Evolutionary conservation across 2,888 invertebrate species (phyloP).

Genomic region (Tenthredo scrophulariae): DNA sequence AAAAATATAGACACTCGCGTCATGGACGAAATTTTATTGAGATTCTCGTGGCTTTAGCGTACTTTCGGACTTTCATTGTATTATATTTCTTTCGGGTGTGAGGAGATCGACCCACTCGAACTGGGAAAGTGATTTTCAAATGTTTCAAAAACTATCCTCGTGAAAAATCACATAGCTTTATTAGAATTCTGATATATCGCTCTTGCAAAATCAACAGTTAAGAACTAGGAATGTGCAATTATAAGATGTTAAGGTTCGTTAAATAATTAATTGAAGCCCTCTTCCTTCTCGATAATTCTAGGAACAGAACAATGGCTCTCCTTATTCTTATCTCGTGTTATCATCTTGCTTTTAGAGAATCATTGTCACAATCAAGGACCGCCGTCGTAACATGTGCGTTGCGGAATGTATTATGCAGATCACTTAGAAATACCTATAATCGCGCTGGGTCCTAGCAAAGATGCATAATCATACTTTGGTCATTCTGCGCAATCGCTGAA

Average conservation of each 20-base stretch:
- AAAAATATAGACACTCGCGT: background rate
- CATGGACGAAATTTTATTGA: slow-evolving; percentile 19
- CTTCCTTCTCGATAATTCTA: background rate
- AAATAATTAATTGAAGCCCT: background rate
- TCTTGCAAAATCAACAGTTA: background rate
- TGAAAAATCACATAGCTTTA: background rate
- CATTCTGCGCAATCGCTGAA: background rate
- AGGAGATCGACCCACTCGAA: background rate
- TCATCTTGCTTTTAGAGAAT: too few relatives aligned
- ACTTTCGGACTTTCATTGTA: background rate
- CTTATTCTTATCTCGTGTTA: background rate
- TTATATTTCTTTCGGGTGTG: background rate
- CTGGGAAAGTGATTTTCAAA: background rate
- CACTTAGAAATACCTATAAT: background rate
- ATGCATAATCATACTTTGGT: background rate
- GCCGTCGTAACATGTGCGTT: background rate
- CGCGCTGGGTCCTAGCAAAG: background rate
- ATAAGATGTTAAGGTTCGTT: slow-evolving; percentile 10
- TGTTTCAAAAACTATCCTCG: background rate
- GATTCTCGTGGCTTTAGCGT: background rate
- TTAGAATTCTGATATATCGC: background rate
- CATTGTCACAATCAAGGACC: background rate
- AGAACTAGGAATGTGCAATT: slow-evolving; percentile 28
- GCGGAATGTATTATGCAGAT: background rate
- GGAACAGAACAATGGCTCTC: background rate